phyloP scores from a whole-genome alignment of 2,888 invertebrate species.

The Ligdia adustata region DNA sequence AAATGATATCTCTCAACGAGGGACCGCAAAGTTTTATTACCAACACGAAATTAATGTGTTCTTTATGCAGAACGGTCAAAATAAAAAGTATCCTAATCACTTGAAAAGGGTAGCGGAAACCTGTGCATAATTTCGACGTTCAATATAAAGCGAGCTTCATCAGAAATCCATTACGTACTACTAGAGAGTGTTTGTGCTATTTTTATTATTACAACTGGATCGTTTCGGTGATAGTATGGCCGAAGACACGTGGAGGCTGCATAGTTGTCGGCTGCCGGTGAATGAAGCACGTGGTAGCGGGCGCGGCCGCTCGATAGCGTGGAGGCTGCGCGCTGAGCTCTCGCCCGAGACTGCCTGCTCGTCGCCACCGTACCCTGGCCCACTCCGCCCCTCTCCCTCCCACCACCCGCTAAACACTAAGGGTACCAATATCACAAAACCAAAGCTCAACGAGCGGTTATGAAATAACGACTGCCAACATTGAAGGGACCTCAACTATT shows the following conservation, averaged over 20 bases:
- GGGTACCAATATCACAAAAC: conserved; percentile 28
- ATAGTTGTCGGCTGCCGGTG: conserved; percentile 47
- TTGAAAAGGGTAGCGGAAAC: conserved; percentile 8
- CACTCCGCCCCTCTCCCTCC: conserved; percentile 29
- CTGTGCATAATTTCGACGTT: not conserved
- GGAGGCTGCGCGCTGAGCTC: conserved; percentile 71
- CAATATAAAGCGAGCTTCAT: not conserved
- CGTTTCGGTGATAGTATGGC: conserved; percentile 40
- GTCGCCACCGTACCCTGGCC: conserved; percentile 34
- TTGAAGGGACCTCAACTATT: conserved; percentile 32
- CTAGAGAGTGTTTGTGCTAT: conserved; percentile 36
- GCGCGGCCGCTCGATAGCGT: conserved; percentile 71
- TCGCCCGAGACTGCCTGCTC: conserved; percentile 48
- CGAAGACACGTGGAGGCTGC: conserved; percentile 49
- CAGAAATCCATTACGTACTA: conserved; percentile 20
- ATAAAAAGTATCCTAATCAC: conserved; percentile 8
- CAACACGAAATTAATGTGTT: conserved; percentile 18
- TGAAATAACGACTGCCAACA: conserved; percentile 32
- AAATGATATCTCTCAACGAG: conserved; percentile 23
- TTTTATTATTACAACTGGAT: conserved; percentile 45
- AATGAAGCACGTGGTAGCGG: conserved; percentile 68
- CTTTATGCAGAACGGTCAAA: conserved; percentile 17
- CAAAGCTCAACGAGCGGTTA: conserved; percentile 34
- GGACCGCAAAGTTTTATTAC: conserved; percentile 25
- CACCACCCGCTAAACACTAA: conserved; percentile 17